Conservation (phyloP, 1,140 invertebrate species). For the Rhysida immarginata region DNA sequence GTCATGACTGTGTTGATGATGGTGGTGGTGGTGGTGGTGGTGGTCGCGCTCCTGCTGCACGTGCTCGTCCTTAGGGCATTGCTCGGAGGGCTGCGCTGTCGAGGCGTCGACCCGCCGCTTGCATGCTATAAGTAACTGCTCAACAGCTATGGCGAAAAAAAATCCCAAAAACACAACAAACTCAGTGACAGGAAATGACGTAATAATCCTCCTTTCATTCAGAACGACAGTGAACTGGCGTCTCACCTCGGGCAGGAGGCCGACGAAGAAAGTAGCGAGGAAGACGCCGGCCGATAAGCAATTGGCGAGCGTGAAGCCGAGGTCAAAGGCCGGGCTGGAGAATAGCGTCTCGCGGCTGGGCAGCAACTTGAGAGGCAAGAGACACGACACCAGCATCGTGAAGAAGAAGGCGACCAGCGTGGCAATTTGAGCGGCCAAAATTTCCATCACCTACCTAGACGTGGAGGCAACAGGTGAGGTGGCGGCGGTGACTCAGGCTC, state of each 20-base stretch:
- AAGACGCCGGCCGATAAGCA: slow-evolving; percentile 30
- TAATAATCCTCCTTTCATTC: slow-evolving; percentile 8
- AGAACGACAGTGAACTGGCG: slow-evolving; percentile 20
- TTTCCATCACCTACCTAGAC: neutral
- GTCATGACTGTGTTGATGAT: slow-evolving; percentile 7
- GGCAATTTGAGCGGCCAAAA: neutral
- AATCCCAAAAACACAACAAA: slow-evolving; percentile 23
- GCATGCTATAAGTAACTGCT: slow-evolving; percentile 17
- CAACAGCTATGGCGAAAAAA: slow-evolving; percentile 21
- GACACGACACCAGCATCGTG: neutral
- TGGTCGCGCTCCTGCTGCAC: neutral
- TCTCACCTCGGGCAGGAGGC: slow-evolving; percentile 26
- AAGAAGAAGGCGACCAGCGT: neutral
- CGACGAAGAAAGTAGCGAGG: slow-evolving; percentile 29
- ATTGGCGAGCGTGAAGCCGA: slow-evolving; percentile 16
- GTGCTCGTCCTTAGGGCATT: neutral
- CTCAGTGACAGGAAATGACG: slow-evolving; percentile 20
- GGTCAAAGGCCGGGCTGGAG: neutral
- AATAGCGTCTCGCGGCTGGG: neutral
- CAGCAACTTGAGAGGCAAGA: neutral
- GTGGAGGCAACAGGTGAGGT: too few species aligned
- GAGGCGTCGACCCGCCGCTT: neutral
- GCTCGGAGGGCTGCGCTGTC: neutral
- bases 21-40: neutral
- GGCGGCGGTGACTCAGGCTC: too few species aligned